Conservation (phyloP, 1,140 invertebrate species). For the Drosophila trapezifrons region DNA sequence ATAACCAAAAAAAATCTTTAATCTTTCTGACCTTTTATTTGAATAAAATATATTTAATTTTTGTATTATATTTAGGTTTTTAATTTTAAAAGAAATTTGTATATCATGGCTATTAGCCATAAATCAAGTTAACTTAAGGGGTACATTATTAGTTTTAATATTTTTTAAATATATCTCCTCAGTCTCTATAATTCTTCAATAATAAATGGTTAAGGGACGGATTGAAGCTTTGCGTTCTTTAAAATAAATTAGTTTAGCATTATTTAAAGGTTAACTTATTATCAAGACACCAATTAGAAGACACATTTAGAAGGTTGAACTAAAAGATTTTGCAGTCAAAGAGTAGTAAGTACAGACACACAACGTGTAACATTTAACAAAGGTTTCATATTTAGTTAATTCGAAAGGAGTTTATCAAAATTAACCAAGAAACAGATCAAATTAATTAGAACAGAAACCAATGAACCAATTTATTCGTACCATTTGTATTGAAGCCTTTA, state of each 20-base stretch:
- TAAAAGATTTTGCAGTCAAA: conserved; percentile 46
- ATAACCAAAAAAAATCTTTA: neutral
- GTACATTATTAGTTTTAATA: too few species aligned
- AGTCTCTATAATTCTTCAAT: neutral
- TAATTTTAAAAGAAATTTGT: neutral
- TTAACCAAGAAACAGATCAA: conserved; percentile 51
- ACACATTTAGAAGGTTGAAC: conserved; percentile 32
- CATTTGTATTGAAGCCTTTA: conserved; percentile 82
- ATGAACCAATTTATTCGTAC: conserved; percentile 81
- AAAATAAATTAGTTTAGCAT: conserved; percentile 17
- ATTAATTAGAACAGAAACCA: conserved; percentile 55
- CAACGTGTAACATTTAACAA: conserved; percentile 66
- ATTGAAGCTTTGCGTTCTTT: conserved; percentile 9
- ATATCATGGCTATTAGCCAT: neutral
- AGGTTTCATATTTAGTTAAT: conserved; percentile 44
- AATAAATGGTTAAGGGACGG: neutral
- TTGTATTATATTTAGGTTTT: neutral
- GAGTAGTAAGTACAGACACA: conserved; percentile 43
- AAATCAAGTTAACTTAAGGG: neutral
- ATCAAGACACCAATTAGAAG: conserved; percentile 39
- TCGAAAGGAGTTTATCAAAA: conserved; percentile 44
- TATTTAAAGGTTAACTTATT: conserved; percentile 6
- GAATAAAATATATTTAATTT: neutral
- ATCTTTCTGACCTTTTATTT: neutral
- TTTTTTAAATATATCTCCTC: neutral